Evolutionary conservation across 2,113 vertebrate genomes (phyloP).

Genomic region (Cebus imitator): DNA sequence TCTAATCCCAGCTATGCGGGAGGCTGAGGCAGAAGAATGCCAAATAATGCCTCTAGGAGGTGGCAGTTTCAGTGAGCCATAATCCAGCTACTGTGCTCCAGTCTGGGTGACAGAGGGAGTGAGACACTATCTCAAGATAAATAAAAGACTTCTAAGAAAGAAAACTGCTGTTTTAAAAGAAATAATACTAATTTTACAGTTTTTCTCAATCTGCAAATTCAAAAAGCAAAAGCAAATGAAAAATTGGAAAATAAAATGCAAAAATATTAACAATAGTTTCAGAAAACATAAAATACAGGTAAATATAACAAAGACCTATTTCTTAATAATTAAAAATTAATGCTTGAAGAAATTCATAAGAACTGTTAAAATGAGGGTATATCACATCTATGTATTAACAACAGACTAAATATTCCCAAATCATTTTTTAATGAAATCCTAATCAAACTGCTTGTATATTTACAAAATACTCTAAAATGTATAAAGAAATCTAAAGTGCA

Average conservation of each 20-base stretch:
- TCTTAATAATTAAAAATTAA: not conserved
- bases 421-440: not conserved
- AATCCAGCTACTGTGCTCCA: too few species aligned
- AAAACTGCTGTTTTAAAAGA: not conserved
- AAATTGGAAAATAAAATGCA: not conserved
- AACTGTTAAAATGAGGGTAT: not conserved
- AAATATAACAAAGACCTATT: not conserved
- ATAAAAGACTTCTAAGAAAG: not conserved
- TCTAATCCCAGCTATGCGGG: too few species aligned
- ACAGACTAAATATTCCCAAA: not conserved
- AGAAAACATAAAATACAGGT: not conserved
- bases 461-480: not conserved
- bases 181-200: not conserved
- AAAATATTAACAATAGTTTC: not conserved
- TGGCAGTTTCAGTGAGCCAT: too few species aligned
- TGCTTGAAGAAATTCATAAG: not conserved
- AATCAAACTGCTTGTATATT: not conserved
- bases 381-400: not conserved
- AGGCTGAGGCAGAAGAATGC: too few species aligned
- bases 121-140: too few species aligned
- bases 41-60: too few species aligned
- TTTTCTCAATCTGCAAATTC: not conserved
- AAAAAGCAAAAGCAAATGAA: not conserved
- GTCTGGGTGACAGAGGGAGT: too few species aligned
- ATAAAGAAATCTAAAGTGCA: not conserved